These are phyloP conservation scores for Anthoscopus minutus DNA, from an alignment of 2,113 vertebrate genomes.

Conservation along the genomic window DNA sequence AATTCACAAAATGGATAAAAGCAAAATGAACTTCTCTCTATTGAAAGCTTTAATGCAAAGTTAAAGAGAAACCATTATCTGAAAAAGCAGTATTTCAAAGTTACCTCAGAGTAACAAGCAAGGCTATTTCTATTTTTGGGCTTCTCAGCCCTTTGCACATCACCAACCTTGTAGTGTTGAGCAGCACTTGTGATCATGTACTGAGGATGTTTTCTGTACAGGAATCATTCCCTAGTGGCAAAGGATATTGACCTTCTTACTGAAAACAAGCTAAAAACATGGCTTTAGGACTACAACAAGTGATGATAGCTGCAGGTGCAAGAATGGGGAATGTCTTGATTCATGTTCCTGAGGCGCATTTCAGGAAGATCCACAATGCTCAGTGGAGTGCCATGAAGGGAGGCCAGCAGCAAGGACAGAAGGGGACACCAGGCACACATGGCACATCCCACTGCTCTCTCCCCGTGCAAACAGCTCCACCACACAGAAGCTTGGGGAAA, in stretches of 20 bases:
- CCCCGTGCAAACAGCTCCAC: not conserved
- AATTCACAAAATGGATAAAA: not conserved
- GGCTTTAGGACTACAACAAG: not conserved
- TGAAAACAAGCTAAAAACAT: not conserved
- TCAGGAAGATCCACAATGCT: not conserved
- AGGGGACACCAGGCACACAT: not conserved
- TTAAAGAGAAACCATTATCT: not conserved
- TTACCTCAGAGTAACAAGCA: not conserved
- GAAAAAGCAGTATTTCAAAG: not conserved
- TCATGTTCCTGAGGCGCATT: not conserved
- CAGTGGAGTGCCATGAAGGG: not conserved
- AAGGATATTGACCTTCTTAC: not conserved
- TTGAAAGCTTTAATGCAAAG: not conserved
- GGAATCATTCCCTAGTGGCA: not conserved
- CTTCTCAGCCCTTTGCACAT: not conserved
- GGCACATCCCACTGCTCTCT: not conserved
- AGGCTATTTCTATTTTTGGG: not conserved
- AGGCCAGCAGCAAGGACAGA: not conserved
- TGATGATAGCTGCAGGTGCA: not conserved
- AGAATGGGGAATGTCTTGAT: accelerated
- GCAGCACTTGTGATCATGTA: not conserved
- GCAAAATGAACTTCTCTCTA: not conserved
- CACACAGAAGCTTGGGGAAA: not conserved
- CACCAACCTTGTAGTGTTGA: not conserved
- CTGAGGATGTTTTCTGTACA: not conserved